Conservation (phyloP, 2,888 invertebrate genomes). For the Anodontia alba region DNA sequence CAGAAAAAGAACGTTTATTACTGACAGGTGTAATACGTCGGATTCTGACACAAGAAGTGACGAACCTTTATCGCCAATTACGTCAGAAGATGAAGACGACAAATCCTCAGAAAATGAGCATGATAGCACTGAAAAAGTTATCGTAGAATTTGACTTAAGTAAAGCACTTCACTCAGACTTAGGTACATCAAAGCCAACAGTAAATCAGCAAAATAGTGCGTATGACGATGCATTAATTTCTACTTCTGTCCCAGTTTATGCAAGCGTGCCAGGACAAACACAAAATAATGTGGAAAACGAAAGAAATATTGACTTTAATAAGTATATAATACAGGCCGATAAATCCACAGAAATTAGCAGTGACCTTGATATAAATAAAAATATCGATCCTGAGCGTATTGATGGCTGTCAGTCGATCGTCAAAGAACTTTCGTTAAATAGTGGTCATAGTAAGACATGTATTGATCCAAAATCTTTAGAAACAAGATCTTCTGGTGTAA, state of each 20-base stretch:
- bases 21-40: constrained; percentile 59
- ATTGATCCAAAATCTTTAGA: constrained; percentile 13
- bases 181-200: background rate
- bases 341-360: background rate
- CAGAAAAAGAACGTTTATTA: constrained; percentile 53
- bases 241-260: background rate
- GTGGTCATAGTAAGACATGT: background rate
- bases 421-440: background rate
- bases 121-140: constrained; percentile 22
- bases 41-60: constrained; percentile 54
- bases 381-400: background rate
- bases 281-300: background rate
- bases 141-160: background rate
- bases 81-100: constrained; percentile 55
- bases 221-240: background rate
- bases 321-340: constrained; percentile 60
- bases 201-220: background rate
- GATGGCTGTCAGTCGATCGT: constrained; percentile 4
- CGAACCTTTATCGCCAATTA: constrained; percentile 47
- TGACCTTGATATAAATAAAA: background rate
- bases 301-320: constrained; percentile 53
- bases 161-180: constrained; percentile 1
- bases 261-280: background rate
- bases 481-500: constrained; percentile 35
- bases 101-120: constrained; percentile 15